Conservation (phyloP, 2,888 invertebrate genomes). For the Cheilosia variabilis region DNA sequence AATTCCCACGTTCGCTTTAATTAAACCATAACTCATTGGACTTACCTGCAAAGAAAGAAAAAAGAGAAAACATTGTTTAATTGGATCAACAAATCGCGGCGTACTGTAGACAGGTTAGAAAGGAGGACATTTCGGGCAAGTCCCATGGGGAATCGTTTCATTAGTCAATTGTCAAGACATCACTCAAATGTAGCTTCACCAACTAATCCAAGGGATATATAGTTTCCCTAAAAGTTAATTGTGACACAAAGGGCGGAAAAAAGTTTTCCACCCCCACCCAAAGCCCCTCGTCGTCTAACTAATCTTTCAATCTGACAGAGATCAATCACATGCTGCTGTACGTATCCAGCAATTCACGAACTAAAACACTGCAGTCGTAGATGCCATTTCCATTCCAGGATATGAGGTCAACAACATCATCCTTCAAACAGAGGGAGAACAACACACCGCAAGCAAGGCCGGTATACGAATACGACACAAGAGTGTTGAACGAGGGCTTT, state of each 20-base stretch:
- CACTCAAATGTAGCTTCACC: neutral
- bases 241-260: neutral
- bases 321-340: conserved; percentile 50
- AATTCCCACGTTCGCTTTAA: conserved; percentile 48
- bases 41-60: conserved; percentile 62
- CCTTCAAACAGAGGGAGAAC: conserved; percentile 8
- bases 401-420: conserved; percentile 70
- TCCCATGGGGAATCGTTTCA: neutral
- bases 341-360: neutral
- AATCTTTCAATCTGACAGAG: conserved; percentile 60
- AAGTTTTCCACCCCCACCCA: neutral
- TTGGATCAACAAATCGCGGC: conserved; percentile 16
- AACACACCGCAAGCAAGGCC: conserved; percentile 32
- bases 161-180: neutral
- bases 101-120: too few relatives aligned
- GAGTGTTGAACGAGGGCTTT: conserved; percentile 43
- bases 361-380: conserved; percentile 19
- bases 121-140: too few relatives aligned
- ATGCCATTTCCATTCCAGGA: conserved; percentile 53
- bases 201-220: conserved; percentile 11
- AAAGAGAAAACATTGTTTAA: conserved; percentile 46
- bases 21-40: conserved; percentile 66
- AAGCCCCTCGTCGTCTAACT: conserved; percentile 15
- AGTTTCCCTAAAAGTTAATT: conserved; percentile 15
- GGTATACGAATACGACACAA: neutral